These are phyloP conservation scores for Papilio polytes DNA, from an alignment of 1,140 invertebrate species.

Conservation along the genomic window DNA sequence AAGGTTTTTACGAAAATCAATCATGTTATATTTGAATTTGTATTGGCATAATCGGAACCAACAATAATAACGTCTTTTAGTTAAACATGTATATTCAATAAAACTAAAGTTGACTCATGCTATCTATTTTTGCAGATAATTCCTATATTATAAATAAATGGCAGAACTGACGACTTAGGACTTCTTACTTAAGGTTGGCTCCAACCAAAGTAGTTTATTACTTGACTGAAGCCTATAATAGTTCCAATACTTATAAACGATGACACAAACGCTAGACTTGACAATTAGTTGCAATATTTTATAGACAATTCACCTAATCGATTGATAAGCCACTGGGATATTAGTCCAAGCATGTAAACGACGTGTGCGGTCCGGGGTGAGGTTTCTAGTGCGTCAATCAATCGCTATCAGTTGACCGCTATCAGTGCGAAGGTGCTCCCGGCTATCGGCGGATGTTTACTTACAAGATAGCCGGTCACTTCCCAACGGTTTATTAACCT, in stretches of 20 bases:
- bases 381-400: constrained; percentile 11
- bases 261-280: too few relatives aligned
- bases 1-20: background rate
- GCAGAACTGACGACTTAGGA: too few relatives aligned
- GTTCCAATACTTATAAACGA: too few relatives aligned
- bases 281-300: too few relatives aligned
- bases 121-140: too few relatives aligned
- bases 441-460: constrained; percentile 70
- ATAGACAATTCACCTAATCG: too few relatives aligned
- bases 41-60: background rate
- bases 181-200: too few relatives aligned
- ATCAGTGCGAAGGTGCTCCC: constrained; percentile 62
- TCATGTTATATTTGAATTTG: background rate
- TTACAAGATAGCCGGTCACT: constrained; percentile 56
- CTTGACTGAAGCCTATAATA: too few relatives aligned
- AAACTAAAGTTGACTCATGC: background rate
- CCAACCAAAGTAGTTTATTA: too few relatives aligned
- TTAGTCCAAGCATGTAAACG: background rate
- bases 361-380: background rate
- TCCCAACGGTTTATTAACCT: constrained; percentile 61
- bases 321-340: background rate
- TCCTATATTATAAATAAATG: too few relatives aligned
- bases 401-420: constrained; percentile 50
- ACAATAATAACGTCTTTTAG: background rate
- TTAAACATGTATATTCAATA: background rate